A percentile compares a stretch with the other conserved stretches of the same genome.
These are phyloP conservation scores for Monomorium pharaonis DNA, from an alignment of 1,140 invertebrate species.

Conservation along the genomic window DNA sequence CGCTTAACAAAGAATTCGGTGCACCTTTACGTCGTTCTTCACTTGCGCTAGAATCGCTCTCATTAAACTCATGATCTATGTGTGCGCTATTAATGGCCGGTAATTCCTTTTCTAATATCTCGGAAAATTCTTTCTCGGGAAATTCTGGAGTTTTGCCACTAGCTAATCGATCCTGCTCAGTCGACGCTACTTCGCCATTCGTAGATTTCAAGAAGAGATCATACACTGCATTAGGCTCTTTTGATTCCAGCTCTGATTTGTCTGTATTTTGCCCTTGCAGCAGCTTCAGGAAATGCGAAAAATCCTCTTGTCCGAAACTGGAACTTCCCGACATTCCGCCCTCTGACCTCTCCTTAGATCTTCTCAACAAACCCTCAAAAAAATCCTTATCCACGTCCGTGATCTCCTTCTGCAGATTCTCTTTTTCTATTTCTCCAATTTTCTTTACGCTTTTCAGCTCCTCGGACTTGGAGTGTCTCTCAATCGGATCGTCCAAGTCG, in stretches of 20 bases:
- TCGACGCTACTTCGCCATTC: neutral
- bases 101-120: conserved; percentile 77
- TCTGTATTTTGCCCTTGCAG: conserved; percentile 77
- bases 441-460: conserved; percentile 71
- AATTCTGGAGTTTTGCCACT: conserved; percentile 73
- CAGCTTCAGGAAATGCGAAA: conserved; percentile 82
- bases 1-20: conserved; percentile 4
- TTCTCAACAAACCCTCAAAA: conserved; percentile 79
- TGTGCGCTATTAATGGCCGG: conserved; percentile 31
- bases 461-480: conserved; percentile 80
- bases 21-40: conserved; percentile 8
- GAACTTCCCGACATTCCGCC: conserved; percentile 80
- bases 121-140: conserved; percentile 80
- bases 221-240: conserved; percentile 21
- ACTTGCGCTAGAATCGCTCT: conserved; percentile 61
- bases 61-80: conserved; percentile 64
- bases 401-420: conserved; percentile 82
- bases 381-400: conserved; percentile 84
- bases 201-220: conserved; percentile 25
- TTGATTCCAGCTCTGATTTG: conserved; percentile 62
- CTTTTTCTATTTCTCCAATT: conserved; percentile 75
- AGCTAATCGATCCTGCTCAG: conserved; percentile 3
- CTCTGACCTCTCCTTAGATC: conserved; percentile 78
- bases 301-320: conserved; percentile 83
- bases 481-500: conserved; percentile 83